These are phyloP conservation scores for Adelosebastes latens DNA, from an alignment of 2,797 vertebrate species.

Conservation along the genomic window DNA sequence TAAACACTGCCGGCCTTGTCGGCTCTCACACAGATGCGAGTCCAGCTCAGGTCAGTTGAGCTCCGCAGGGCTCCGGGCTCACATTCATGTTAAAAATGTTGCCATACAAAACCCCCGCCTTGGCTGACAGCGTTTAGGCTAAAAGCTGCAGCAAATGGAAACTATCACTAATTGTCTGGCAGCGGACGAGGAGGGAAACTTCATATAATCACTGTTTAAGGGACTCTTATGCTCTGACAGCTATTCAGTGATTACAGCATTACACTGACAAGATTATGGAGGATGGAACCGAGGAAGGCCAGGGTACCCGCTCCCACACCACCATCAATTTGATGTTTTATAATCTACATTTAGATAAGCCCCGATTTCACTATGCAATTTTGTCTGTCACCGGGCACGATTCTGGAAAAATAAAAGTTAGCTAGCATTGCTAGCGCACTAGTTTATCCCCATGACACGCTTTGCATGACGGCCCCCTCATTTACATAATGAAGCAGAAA, in stretches of 20 bases:
- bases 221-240: conserved; percentile 1
- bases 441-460: background rate
- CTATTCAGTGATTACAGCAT: background rate
- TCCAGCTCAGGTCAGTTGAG: conserved; percentile 28
- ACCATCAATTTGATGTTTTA: background rate
- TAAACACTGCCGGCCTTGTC: conserved; percentile 36
- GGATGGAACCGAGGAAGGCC: background rate
- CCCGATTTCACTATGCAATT: background rate
- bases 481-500: background rate
- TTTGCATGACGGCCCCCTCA: background rate
- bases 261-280: background rate
- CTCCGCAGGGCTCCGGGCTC: conserved; percentile 19
- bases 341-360: background rate
- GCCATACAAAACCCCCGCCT: conserved; percentile 45
- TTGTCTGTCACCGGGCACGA: background rate
- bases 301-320: background rate
- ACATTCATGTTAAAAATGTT: conserved; percentile 18
- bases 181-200: conserved; percentile 30
- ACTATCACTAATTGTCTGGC: conserved; percentile 65
- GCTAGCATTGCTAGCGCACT: background rate
- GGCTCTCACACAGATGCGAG: conserved; percentile 12
- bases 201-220: conserved; percentile 24
- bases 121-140: conserved; percentile 31
- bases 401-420: background rate
- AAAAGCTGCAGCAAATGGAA: conserved; percentile 67